phyloP scores from a whole-genome alignment of 2,888 invertebrate genomes.

The Tillus elongatus region DNA sequence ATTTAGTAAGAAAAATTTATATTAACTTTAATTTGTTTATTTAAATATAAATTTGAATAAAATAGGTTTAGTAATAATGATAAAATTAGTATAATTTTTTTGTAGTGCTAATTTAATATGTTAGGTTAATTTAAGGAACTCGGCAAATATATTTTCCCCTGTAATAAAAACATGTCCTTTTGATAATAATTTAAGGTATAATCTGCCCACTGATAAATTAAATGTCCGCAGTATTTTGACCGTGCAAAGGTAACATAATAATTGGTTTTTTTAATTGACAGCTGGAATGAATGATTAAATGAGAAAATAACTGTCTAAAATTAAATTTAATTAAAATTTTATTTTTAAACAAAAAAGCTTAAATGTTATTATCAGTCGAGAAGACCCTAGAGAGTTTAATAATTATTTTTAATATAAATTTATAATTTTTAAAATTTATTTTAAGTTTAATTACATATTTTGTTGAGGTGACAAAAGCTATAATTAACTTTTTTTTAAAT shows the following conservation, averaged over 20 bases:
- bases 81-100: too few species aligned
- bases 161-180: too few species aligned
- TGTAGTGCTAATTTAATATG: too few species aligned
- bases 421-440: slow-evolving; percentile 33
- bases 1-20: too few species aligned
- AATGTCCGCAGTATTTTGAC: too few species aligned
- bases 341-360: slow-evolving; percentile 57
- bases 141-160: slow-evolving; percentile 57
- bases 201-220: slow-evolving; percentile 69
- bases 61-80: too few species aligned
- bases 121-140: too few species aligned
- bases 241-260: too few species aligned
- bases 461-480: slow-evolving; percentile 58
- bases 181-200: too few species aligned
- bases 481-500: slow-evolving; percentile 47
- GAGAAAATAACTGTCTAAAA: slow-evolving; percentile 54
- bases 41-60: too few species aligned
- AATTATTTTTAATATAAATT: slow-evolving; percentile 36
- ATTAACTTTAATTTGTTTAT: too few species aligned
- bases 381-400: slow-evolving; percentile 72
- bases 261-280: slow-evolving; percentile 71
- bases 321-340: slow-evolving; percentile 47
- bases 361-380: slow-evolving; percentile 60
- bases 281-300: too few species aligned
- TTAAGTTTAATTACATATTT: slow-evolving; percentile 46